Base-by-base conservation (phyloP, 2,113 vertebrate species). In the Oxyruncus cristatus region DNA sequence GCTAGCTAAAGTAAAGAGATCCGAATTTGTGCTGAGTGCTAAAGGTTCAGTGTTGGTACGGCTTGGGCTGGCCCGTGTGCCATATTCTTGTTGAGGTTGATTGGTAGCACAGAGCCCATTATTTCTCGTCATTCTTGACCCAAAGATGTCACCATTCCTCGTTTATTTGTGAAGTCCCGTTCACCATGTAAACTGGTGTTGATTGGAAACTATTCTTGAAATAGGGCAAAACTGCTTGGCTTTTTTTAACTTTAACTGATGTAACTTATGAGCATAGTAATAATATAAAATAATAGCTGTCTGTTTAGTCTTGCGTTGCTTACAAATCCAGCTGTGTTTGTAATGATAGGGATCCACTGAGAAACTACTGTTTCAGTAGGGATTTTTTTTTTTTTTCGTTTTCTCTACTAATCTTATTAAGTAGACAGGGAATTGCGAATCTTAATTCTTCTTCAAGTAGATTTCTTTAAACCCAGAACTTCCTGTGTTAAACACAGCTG, bases 61-160 rank as follows among this genome's bases (percentile, higher is more conserved):
- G 98, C 98, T 98, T 98, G 98, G 96, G 98, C 98, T 98, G 97
- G 98, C 98, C 98, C 28, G 47, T 73, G 97, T 96, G 97, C 97
- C 98, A 98, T 97, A 97, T 98, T 98, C 98, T 98, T 98, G 98
- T 98, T 97, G 97, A 98, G 98, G 98, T 97, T 98, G 96, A 98
- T 97, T 97, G 93, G 89, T 97, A 97, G 97, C 97, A 97, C 97
- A 97, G 98, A 98, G 97, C 96, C 95, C 97, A 97, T 98, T 97
- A 94, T 97, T 97, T 92, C 91, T 95, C 95, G 96, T 98, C 85
- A 66, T 97, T 97, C 92, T 95, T 96, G 97, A 96, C 97, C 97
- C 98, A 97, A 95, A 97, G 95, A 97, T 91, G 94, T 97, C 96
- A 95, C 94, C 97, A 93, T 97, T 97, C 94, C 96, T 96, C 85